Evolutionary conservation across 1,140 invertebrate genomes (phyloP).

Genomic region (Drosophila quadrilineata): DNA sequence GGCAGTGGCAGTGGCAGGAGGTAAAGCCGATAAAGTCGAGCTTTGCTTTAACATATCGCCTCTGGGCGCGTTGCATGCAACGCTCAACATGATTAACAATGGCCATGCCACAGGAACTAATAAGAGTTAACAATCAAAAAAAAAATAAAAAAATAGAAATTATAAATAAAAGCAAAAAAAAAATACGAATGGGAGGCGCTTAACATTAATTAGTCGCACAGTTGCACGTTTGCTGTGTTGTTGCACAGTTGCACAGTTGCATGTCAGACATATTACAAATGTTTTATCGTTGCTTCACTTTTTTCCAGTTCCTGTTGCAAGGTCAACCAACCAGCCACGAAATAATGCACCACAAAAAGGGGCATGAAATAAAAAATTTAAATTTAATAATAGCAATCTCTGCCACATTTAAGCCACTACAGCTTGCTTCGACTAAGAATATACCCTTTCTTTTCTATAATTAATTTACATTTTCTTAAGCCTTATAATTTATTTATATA

Average conservation of each 20-base stretch:
- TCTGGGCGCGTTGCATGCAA: conserved; percentile 13
- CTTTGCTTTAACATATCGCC: conserved; percentile 1
- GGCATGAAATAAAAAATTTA: conserved; percentile 40
- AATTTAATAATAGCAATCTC: conserved; percentile 45
- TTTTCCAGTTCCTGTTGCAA: conserved; percentile 23
- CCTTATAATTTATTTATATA: not conserved
- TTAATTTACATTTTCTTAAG: not conserved
- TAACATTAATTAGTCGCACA: conserved; percentile 58
- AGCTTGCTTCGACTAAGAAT: too few species aligned
- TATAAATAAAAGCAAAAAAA: conserved; percentile 2
- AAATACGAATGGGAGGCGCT: too few species aligned
- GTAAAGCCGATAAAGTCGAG: conserved; percentile 11
- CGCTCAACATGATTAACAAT: conserved; percentile 26
- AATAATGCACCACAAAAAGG: conserved; percentile 41
- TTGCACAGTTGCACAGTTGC: conserved; percentile 57
- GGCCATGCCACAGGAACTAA: not conserved
- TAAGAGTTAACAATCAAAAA: not conserved
- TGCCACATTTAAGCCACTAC: not conserved
- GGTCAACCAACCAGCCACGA: conserved; percentile 48
- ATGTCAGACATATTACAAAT: conserved; percentile 59
- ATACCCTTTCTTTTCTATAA: too few species aligned
- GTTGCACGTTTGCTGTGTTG: conserved; percentile 49
- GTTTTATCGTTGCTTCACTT: conserved; percentile 39
- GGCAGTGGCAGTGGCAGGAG: too few species aligned
- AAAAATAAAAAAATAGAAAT: not conserved